These are phyloP conservation scores for Aquatica leii DNA, from an alignment of 2,888 invertebrate species.

Conservation along the genomic window DNA sequence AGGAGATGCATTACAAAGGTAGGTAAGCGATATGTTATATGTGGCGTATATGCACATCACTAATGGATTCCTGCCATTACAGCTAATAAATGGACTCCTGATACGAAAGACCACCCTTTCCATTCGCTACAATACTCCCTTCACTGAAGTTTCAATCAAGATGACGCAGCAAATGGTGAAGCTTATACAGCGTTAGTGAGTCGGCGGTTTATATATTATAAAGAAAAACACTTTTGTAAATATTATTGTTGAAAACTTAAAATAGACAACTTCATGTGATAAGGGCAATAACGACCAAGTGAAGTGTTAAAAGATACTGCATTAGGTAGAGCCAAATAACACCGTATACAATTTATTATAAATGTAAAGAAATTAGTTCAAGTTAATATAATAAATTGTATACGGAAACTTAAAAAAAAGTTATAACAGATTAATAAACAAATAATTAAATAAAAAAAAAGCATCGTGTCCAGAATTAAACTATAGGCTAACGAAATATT, in stretches of 20 bases:
- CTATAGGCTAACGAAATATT: constrained; percentile 38
- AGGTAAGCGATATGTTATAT: constrained; percentile 47
- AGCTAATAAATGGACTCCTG: constrained; percentile 61
- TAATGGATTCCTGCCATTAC: constrained; percentile 57
- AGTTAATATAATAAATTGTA: constrained; percentile 22
- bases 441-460: constrained; percentile 26
- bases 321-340: constrained; percentile 16
- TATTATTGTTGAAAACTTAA: constrained; percentile 37
- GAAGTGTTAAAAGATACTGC: constrained; percentile 45
- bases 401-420: constrained; percentile 10
- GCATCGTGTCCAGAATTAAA: constrained; percentile 33
- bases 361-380: constrained; percentile 17
- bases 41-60: constrained; percentile 45
- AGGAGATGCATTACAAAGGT: constrained; percentile 90
- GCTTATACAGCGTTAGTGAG: constrained; percentile 28
- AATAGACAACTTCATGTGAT: constrained; percentile 53
- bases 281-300: constrained; percentile 58
- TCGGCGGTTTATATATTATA: constrained; percentile 22
- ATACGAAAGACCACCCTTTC: constrained; percentile 55
- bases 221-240: constrained; percentile 31
- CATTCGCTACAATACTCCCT: constrained; percentile 53
- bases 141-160: constrained; percentile 43
- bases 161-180: constrained; percentile 25
- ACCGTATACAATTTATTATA: constrained; percentile 14
- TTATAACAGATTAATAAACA: too few relatives aligned